Conservation (phyloP, 1,140 invertebrate species). For the Drosophila baimaii region DNA sequence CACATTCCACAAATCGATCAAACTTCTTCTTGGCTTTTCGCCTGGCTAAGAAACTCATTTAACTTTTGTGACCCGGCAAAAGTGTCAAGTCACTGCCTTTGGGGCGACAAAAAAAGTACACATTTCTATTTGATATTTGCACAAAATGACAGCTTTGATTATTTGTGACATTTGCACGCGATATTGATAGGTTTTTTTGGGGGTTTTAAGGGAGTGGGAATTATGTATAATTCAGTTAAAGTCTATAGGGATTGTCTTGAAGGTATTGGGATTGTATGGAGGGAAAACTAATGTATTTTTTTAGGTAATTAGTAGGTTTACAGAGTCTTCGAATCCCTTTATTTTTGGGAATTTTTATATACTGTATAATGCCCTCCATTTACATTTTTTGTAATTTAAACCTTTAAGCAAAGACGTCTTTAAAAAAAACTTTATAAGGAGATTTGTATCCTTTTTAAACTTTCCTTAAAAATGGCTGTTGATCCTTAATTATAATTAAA, state of each 20-base stretch:
- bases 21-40: constrained; percentile 50
- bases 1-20: constrained; percentile 67
- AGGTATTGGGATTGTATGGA: not conserved
- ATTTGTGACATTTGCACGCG: constrained; percentile 49
- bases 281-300: not conserved
- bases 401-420: too few species aligned
- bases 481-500: too few species aligned
- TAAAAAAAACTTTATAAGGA: too few species aligned
- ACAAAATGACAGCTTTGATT: constrained; percentile 57
- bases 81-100: constrained; percentile 59
- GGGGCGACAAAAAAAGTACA: constrained; percentile 53
- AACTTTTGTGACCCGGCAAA: constrained; percentile 61
- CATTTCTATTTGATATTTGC: constrained; percentile 70
- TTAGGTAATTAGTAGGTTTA: too few species aligned
- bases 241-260: not conserved
- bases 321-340: too few species aligned
- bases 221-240: not conserved
- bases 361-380: too few species aligned
- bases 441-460: too few species aligned
- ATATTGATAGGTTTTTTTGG: constrained; percentile 19
- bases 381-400: too few species aligned
- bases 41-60: constrained; percentile 64
- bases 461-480: too few species aligned
- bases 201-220: not conserved
- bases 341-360: too few species aligned